Evolutionary conservation across 2,113 vertebrate genomes (phyloP).

Genomic region (Hirundichthys speculiger): DNA sequence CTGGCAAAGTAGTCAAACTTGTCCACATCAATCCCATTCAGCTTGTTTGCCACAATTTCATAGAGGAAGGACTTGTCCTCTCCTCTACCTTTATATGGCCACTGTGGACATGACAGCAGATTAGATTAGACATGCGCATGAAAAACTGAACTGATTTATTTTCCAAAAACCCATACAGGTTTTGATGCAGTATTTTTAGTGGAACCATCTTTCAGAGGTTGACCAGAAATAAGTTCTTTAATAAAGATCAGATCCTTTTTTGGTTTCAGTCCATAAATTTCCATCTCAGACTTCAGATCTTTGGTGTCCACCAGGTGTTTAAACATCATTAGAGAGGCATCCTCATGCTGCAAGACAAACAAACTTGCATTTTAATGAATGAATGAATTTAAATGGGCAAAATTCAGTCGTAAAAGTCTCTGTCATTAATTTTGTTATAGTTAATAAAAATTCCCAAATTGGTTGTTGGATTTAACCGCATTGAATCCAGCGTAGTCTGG

Average conservation of each 20-base stretch:
- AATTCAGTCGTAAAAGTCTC: no score
- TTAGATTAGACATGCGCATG: background rate
- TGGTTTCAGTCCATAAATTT: constrained; percentile 80
- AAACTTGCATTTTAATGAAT: background rate
- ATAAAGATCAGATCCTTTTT: constrained; percentile 90
- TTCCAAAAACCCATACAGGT: background rate
- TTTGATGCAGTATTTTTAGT: background rate
- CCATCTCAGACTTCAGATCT: constrained; percentile 79
- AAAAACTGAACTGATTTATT: no score
- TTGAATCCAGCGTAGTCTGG: no score
- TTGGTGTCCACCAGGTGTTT: constrained; percentile 88
- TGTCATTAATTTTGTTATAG: no score
- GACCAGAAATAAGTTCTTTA: constrained; percentile 80
- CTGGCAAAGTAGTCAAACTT: constrained; percentile 99
- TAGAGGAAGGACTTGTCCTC: constrained; percentile 93
- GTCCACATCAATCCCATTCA: constrained; percentile 94
- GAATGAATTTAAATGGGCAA: no score
- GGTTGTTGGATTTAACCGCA: no score
- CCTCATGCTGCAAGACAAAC: constrained; percentile 84
- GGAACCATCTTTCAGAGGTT: background rate
- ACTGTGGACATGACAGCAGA: constrained; percentile 69
- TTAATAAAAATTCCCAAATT: no score
- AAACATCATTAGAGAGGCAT: constrained; percentile 91
- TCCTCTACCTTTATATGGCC: constrained; percentile 86
- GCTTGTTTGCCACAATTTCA: constrained; percentile 95